phyloP scores from a whole-genome alignment of 2,888 invertebrate species.

The Danaus chrysippus region DNA sequence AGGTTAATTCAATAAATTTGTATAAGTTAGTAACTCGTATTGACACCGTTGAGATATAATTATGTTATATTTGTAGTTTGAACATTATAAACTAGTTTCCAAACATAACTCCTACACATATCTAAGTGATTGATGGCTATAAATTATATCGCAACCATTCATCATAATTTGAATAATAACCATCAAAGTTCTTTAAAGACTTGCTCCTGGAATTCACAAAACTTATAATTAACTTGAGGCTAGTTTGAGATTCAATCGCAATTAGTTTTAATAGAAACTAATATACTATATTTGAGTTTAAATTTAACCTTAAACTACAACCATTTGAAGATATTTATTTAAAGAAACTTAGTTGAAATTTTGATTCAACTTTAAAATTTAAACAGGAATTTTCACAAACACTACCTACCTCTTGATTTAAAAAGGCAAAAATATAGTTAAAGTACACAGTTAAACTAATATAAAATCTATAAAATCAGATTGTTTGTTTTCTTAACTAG shows the following conservation, averaged over 20 bases:
- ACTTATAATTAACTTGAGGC: slow-evolving; percentile 26
- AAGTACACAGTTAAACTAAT: too few species aligned
- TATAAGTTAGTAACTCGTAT: too few species aligned
- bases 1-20: too few species aligned
- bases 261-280: slow-evolving; percentile 18
- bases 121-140: background rate
- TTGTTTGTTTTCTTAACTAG: too few species aligned
- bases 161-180: slow-evolving; percentile 22
- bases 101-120: background rate
- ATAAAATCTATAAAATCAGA: too few species aligned
- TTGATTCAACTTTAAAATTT: too few species aligned
- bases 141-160: slow-evolving; percentile 13
- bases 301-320: slow-evolving; percentile 1
- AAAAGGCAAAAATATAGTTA: too few species aligned
- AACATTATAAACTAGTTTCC: background rate
- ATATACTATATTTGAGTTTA: slow-evolving; percentile 14
- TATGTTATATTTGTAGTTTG: background rate
- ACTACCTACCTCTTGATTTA: too few species aligned
- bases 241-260: slow-evolving; percentile 20
- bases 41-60: too few species aligned
- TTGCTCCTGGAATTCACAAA: slow-evolving; percentile 18
- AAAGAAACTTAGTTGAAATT: too few species aligned
- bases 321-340: too few species aligned
- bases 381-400: too few species aligned
- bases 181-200: slow-evolving; percentile 18